Evolutionary conservation across 2,888 invertebrate species (phyloP).

Genomic region (Callyntrura guangdongensis): DNA sequence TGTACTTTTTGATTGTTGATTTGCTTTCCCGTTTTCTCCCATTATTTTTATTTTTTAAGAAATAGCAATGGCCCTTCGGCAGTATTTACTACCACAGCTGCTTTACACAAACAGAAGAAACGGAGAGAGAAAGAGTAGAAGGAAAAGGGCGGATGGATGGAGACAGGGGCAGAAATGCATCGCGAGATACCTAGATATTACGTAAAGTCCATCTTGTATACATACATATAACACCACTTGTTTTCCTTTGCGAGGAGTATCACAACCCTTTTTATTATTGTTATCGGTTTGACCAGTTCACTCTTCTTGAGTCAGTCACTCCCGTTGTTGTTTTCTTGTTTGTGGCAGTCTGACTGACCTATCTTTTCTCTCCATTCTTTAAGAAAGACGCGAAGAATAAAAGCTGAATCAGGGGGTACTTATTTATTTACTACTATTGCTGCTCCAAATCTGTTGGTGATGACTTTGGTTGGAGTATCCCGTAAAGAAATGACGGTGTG

Average conservation of each 20-base stretch:
- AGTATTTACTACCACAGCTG: neutral
- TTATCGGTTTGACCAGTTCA: too few relatives aligned
- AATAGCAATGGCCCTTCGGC: constrained; percentile 11
- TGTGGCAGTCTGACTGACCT: constrained; percentile 52
- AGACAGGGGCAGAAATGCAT: neutral
- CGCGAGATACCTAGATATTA: too few relatives aligned
- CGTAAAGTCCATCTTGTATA: too few relatives aligned
- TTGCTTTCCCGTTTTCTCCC: neutral
- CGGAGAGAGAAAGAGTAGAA: neutral
- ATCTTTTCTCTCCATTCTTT: constrained; percentile 35
- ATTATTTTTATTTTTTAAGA: neutral
- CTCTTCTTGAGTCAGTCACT: neutral
- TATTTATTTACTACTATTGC: constrained; percentile 6
- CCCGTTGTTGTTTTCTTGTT: neutral
- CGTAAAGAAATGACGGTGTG: constrained; percentile 39
- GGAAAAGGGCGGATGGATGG: neutral
- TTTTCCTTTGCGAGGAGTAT: too few relatives aligned
- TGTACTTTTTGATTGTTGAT: constrained; percentile 8
- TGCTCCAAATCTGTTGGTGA: neutral
- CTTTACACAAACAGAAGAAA: neutral
- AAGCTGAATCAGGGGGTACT: neutral
- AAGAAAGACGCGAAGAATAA: neutral
- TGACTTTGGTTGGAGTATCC: constrained; percentile 26
- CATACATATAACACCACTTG: too few relatives aligned
- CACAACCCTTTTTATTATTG: neutral